Conservation (phyloP, 2,888 invertebrate species). For the Aricia artaxerxes region DNA sequence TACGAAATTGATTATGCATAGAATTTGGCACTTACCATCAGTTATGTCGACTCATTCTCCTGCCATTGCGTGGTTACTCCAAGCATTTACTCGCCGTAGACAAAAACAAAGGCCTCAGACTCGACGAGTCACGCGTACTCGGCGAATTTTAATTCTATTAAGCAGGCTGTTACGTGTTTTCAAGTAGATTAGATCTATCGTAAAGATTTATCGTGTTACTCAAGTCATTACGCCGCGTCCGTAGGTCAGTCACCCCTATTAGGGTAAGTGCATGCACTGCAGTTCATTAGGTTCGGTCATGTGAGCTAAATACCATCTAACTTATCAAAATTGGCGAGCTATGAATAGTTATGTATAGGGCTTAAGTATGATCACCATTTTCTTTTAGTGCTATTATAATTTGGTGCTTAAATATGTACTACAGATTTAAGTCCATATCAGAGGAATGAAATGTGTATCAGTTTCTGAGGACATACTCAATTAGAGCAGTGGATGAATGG, state of each 20-base stretch:
- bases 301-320: neutral
- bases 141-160: conserved; percentile 10
- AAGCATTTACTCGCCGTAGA: neutral
- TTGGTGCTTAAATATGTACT: too few species aligned
- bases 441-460: too few species aligned
- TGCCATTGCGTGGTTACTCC: neutral
- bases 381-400: too few species aligned
- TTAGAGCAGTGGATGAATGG: too few species aligned
- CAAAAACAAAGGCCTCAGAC: neutral
- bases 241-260: conserved; percentile 34
- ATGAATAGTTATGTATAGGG: neutral
- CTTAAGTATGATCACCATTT: too few species aligned
- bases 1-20: neutral
- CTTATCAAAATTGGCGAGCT: neutral
- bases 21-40: too few species aligned
- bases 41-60: neutral
- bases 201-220: conserved; percentile 21
- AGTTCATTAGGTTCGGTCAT: conserved; percentile 21
- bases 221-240: conserved; percentile 22
- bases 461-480: too few species aligned
- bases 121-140: neutral
- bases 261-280: conserved; percentile 30
- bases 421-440: too few species aligned
- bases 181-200: conserved; percentile 14
- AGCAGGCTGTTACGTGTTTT: conserved; percentile 18